Percentiles rank a stretch among this genome's conserved stretches.
Conservation (phyloP, 2,888 invertebrate genomes). For the Merodon equestris region DNA sequence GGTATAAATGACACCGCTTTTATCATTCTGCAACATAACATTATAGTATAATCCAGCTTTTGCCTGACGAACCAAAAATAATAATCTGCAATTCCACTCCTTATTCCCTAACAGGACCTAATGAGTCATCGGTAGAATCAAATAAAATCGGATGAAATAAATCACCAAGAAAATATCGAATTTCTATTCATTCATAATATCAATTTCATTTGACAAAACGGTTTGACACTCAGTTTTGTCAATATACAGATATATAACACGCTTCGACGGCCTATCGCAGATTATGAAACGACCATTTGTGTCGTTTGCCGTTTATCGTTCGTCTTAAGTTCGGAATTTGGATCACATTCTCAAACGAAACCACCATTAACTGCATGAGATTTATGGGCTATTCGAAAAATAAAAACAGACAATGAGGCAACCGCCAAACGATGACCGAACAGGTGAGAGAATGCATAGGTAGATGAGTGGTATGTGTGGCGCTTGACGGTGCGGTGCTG, state of each 20-base stretch:
- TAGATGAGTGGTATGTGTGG: constrained; percentile 55
- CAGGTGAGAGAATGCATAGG: constrained; percentile 56
- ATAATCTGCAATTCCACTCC: too few relatives aligned
- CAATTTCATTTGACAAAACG: constrained; percentile 45
- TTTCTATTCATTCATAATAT: constrained; percentile 3
- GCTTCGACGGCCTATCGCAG: constrained; percentile 29
- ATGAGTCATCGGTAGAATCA: neutral
- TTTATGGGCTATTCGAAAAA: constrained; percentile 50
- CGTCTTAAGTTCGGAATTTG: constrained; percentile 4
- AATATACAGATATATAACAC: constrained; percentile 12
- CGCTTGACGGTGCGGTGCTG: constrained; percentile 51
- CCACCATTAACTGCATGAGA: constrained; percentile 48
- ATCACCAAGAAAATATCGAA: neutral
- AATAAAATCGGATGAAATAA: neutral
- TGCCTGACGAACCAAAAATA: too few relatives aligned
- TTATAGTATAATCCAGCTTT: too few relatives aligned
- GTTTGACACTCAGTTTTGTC: constrained; percentile 25
- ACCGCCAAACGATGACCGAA: too few relatives aligned
- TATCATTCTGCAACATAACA: too few relatives aligned
- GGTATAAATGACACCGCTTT: too few relatives aligned
- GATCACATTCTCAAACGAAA: constrained; percentile 48
- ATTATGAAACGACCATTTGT: constrained; percentile 20
- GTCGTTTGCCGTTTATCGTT: constrained; percentile 3
- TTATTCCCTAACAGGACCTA: too few relatives aligned
- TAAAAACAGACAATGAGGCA: constrained; percentile 41